Conservation (phyloP, 2,797 vertebrate species). For the Tenualosa ilisha region DNA sequence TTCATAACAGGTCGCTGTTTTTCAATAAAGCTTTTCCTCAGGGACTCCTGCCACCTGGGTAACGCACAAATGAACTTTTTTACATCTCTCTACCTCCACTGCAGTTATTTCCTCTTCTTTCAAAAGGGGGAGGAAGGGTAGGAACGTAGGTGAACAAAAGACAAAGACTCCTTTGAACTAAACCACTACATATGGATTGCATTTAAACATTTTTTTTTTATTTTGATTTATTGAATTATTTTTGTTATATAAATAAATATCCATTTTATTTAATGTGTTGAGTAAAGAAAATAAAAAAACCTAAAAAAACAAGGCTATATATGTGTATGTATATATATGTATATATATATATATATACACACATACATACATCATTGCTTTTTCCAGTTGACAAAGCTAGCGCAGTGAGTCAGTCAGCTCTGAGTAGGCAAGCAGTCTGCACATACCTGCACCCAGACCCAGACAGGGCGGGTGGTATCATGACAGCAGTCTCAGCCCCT, state of each 20-base stretch:
- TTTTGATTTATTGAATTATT: neutral
- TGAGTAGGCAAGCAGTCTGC: neutral
- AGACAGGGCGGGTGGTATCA: conserved; percentile 26
- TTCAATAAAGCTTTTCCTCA: conserved; percentile 47
- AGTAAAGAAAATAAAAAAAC: neutral
- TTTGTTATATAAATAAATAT: neutral
- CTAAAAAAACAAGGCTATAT: neutral
- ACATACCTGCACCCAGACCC: conserved; percentile 12
- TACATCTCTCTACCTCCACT: neutral
- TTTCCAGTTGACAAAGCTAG: neutral
- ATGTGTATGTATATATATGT: no score
- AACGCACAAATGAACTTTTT: conserved; percentile 40
- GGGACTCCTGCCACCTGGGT: conserved; percentile 55
- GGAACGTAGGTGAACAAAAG: neutral
- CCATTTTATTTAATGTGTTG: neutral
- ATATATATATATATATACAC: no score
- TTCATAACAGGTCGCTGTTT: conserved; percentile 51
- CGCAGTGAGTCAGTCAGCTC: neutral
- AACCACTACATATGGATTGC: neutral
- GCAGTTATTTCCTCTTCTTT: neutral
- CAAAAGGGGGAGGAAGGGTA: neutral
- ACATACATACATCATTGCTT: neutral
- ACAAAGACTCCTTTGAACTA: neutral
- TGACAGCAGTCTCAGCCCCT: conserved; percentile 56
- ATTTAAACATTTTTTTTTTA: neutral